Conservation (phyloP, 2,888 invertebrate species). For the Ferrisia virgata region DNA sequence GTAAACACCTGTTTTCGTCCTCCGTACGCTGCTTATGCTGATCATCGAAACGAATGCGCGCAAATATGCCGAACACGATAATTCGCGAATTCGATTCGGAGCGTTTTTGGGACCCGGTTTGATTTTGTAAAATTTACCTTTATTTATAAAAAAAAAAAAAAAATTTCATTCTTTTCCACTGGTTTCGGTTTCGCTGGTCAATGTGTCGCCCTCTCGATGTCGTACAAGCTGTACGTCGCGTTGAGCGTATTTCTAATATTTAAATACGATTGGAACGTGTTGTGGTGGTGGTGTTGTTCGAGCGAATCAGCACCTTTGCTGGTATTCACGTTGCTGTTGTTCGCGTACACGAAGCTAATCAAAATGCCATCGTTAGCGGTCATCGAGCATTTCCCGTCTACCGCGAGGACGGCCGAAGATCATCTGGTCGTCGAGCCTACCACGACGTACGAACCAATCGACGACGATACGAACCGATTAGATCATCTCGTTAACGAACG, state of each 20-base stretch:
- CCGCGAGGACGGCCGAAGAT: background rate
- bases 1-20: background rate
- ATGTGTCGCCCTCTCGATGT: conserved; percentile 38
- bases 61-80: background rate
- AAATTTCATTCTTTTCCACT: background rate
- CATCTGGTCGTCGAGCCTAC: background rate
- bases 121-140: too few relatives aligned
- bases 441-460: conserved; percentile 34
- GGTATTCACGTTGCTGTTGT: conserved; percentile 35
- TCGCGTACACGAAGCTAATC: conserved; percentile 38
- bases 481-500: conserved; percentile 25
- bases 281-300: conserved; percentile 18
- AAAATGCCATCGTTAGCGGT: conserved; percentile 19
- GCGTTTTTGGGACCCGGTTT: background rate
- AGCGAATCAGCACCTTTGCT: conserved; percentile 23
- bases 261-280: conserved; percentile 17
- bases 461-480: background rate
- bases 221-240: conserved; percentile 24
- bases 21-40: background rate
- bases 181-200: background rate
- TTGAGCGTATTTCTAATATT: conserved; percentile 32
- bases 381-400: conserved; percentile 7
- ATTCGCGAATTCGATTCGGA: background rate
- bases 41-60: background rate
- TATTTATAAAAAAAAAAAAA: too few relatives aligned